Evolutionary conservation across 2,797 vertebrate genomes (phyloP), one percentile per base, ranked within the genome.

Genomic region (Pantherophis alleghaniensis): DNA sequence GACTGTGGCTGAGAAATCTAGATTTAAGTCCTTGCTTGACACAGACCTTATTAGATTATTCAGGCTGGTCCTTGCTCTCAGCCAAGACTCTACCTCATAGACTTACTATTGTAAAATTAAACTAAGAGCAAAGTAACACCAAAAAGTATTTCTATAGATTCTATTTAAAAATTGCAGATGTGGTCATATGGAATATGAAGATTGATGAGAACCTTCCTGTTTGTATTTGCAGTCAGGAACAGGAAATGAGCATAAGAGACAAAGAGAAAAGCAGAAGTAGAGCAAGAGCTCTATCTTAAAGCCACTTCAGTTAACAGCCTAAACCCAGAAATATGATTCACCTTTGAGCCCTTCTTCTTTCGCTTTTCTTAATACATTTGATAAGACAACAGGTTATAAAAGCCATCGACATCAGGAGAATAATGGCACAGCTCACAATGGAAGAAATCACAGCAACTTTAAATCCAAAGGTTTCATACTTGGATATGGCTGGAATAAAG

Each of bases 301-400:
- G n/a, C 4, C 60, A 37, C 56, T 86, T 87, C 60, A 28, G 13
- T 32, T 60, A 28, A 83, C 10, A 47, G 42, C 20, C 37, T 83
- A 24, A 47, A 83, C 20, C 42, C 42, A 47, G 57, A 89, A 91
- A 66, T 32, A 51, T 63, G 88, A 96, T 89, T 13, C 96, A 98
- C 98, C 98, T 98, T 96, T 98, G 94, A 1, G 95, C 95, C 51
- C 95, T 97, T 91, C 95, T 98, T 96, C 93, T 98, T 94, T 98
- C 97, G 7, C 96, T 98, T 88, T 98, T 98, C 96, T 98, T 98
- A 93, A 98, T 95, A 56, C 98, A 98, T 94, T 98, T 98, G 42
- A 98, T 95, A 94, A 99, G 97, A 96, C 99, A 99, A 96, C 98
- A 99, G 95, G 98, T 99, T 96, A 99, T 96, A 97, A 99, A 99